Evolutionary conservation across 1,140 invertebrate genomes (phyloP).

Genomic region (Drosophila pseudoobscura): DNA sequence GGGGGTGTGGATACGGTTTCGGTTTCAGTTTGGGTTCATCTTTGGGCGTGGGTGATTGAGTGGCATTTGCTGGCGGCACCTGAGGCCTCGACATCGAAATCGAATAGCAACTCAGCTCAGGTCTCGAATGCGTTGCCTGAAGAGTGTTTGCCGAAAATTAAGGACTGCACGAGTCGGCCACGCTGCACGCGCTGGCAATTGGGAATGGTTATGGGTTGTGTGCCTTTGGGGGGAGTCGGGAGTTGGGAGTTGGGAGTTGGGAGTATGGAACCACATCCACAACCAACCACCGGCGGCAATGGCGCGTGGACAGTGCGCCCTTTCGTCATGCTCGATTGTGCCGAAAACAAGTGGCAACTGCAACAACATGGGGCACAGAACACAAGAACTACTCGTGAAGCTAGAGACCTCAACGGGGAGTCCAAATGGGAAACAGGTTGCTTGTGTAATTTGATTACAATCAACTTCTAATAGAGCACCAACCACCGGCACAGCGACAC

Average conservation of each 20-base stretch:
- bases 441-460: slow-evolving; percentile 83
- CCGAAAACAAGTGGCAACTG: slow-evolving; percentile 72
- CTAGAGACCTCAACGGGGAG: neutral
- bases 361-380: slow-evolving; percentile 23
- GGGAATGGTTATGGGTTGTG: slow-evolving; percentile 40
- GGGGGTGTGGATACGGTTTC: neutral
- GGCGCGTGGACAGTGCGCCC: slow-evolving; percentile 69
- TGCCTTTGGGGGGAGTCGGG: slow-evolving; percentile 11
- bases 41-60: slow-evolving; percentile 31
- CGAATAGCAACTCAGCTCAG: slow-evolving; percentile 1
- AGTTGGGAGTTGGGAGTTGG: slow-evolving; percentile 7
- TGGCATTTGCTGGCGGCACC: slow-evolving; percentile 51
- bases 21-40: too few relatives aligned
- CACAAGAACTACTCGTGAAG: slow-evolving; percentile 19
- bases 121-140: slow-evolving; percentile 10
- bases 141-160: slow-evolving; percentile 70
- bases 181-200: slow-evolving; percentile 49
- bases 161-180: slow-evolving; percentile 48
- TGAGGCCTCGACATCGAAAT: slow-evolving; percentile 32
- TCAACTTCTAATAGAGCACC: slow-evolving; percentile 77
- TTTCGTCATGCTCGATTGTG: slow-evolving; percentile 80
- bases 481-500: slow-evolving; percentile 48
- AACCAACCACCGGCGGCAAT: slow-evolving; percentile 68
- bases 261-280: slow-evolving; percentile 45
- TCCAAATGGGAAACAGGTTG: slow-evolving; percentile 66